Evolutionary conservation across 2,797 vertebrate genomes (phyloP).

Genomic region (Aulostomus chinensis): DNA sequence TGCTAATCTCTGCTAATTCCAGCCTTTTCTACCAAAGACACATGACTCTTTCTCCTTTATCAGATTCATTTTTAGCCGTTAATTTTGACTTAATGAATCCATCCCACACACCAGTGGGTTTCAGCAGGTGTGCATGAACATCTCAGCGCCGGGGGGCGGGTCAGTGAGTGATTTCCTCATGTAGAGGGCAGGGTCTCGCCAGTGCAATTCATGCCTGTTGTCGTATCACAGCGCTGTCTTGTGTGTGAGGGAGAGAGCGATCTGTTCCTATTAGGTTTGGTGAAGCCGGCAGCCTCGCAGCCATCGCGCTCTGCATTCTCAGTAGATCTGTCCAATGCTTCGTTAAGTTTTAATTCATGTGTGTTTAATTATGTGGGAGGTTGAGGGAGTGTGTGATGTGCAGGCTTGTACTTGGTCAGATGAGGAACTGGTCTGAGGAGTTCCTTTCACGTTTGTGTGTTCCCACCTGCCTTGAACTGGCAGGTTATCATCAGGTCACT

Average conservation of each 20-base stretch:
- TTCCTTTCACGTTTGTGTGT: no score
- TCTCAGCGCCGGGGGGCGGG: no score
- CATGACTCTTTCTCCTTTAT: no score
- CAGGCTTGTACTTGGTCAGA: slow-evolving; percentile 26
- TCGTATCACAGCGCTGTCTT: no score
- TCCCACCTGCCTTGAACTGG: no score
- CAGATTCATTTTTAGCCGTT: slow-evolving; percentile 27
- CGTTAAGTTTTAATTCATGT: slow-evolving; percentile 44
- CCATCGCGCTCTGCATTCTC: slow-evolving; percentile 33
- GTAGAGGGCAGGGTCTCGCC: no score
- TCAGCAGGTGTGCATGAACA: slow-evolving; percentile 18
- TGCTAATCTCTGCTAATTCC: no score
- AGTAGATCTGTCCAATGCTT: slow-evolving; percentile 48
- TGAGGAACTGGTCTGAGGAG: slow-evolving; percentile 13
- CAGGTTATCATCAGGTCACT: no score
- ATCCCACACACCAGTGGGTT: slow-evolving; percentile 47
- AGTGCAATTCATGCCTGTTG: no score
- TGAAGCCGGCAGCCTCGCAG: slow-evolving; percentile 27
- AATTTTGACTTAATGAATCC: slow-evolving; percentile 48
- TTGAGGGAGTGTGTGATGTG: slow-evolving; percentile 33
- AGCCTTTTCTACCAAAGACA: no score
- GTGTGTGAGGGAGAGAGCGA: slow-evolving; percentile 8
- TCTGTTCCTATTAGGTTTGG: slow-evolving; percentile 28
- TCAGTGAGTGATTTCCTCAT: no score
- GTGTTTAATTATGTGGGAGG: slow-evolving; percentile 38